phyloP scores from a whole-genome alignment of 1,140 invertebrate genomes.

The Euborellia annulipes region DNA sequence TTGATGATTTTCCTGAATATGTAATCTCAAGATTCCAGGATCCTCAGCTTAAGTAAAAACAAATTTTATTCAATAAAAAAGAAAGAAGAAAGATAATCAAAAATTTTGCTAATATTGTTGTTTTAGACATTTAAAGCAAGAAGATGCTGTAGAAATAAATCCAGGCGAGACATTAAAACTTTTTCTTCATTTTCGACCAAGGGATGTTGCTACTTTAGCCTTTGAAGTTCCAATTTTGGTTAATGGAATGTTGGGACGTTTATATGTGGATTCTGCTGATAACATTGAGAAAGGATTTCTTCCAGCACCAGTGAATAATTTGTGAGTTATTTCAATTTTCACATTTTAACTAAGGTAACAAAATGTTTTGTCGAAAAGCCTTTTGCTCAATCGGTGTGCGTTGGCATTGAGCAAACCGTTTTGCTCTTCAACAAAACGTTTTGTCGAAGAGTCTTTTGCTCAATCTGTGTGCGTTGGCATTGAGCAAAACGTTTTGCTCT shows the following conservation, averaged over 20 bases:
- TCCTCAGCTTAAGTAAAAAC: background rate
- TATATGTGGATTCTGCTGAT: slow-evolving; percentile 4
- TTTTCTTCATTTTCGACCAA: slow-evolving; percentile 21
- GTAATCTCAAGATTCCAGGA: slow-evolving; percentile 9
- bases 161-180: slow-evolving; percentile 11
- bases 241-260: slow-evolving; percentile 21
- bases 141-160: background rate
- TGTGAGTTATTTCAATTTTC: too few relatives aligned
- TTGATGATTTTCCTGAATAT: slow-evolving; percentile 22
- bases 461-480: too few relatives aligned
- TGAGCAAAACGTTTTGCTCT: too few relatives aligned
- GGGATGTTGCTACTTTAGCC: slow-evolving; percentile 15
- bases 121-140: background rate
- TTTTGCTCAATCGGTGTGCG: too few relatives aligned
- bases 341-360: slow-evolving; percentile 6
- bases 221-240: slow-evolving; percentile 22
- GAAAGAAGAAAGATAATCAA: too few relatives aligned
- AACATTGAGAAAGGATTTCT: slow-evolving; percentile 5
- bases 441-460: too few relatives aligned
- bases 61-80: too few relatives aligned
- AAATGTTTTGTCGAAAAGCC: too few relatives aligned
- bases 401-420: too few relatives aligned
- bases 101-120: background rate
- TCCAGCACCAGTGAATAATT: slow-evolving; percentile 11
- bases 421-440: too few relatives aligned